Percentiles rank a stretch among this genome's conserved stretches.
phyloP scores from a whole-genome alignment of 2,888 invertebrate species.

The Escarpia spicata region DNA sequence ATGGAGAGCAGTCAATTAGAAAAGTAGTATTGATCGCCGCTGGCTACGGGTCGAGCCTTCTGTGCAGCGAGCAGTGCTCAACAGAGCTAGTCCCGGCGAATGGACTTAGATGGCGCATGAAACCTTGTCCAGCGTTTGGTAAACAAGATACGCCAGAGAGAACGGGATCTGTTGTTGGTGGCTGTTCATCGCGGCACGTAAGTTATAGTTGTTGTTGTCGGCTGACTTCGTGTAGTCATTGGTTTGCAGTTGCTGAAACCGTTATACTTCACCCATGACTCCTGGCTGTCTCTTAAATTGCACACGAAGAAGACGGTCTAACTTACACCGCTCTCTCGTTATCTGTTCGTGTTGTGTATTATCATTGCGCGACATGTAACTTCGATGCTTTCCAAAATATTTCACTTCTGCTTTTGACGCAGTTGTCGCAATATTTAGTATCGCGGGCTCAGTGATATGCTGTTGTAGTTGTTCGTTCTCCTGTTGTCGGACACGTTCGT shows the following conservation, averaged over 20 bases:
- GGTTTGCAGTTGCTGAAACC: not conserved
- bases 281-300: no score
- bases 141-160: not conserved
- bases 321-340: no score
- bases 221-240: not conserved
- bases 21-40: slow-evolving; percentile 3
- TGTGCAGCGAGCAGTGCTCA: not conserved
- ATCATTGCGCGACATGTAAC: no score
- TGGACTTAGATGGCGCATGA: not conserved
- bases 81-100: not conserved
- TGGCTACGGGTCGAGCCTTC: not conserved
- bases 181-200: not conserved
- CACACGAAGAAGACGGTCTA: no score
- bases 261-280: not conserved
- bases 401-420: no score
- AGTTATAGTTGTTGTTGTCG: not conserved
- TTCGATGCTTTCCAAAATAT: no score
- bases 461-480: no score
- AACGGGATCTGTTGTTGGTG: not conserved
- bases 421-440: no score
- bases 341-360: no score
- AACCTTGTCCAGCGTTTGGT: not conserved
- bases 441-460: no score
- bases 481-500: no score
- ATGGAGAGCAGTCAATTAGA: slow-evolving; percentile 1